Evolutionary conservation across 2,113 vertebrate genomes (phyloP).

Genomic region (Paralichthys olivaceus): DNA sequence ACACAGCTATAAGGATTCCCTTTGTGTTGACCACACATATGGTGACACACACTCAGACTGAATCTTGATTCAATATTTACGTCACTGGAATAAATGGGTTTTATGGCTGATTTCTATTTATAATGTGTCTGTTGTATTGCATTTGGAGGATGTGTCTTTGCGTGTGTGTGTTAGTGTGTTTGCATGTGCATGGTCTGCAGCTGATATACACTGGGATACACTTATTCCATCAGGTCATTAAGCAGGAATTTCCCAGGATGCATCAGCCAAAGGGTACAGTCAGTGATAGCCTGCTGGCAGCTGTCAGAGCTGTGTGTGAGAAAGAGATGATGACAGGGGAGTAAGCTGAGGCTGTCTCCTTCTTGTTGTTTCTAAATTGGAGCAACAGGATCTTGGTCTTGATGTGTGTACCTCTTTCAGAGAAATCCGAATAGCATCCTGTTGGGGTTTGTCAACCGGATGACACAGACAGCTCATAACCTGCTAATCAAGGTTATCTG

Average conservation of each 20-base stretch:
- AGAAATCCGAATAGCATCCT: conserved; percentile 48
- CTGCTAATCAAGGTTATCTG: conserved; percentile 48
- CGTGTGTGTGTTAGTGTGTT: neutral
- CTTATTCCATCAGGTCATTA: conserved; percentile 34
- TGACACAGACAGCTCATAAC: conserved; percentile 27
- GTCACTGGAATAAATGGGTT: conserved; percentile 26
- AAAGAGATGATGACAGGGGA: conserved; percentile 25
- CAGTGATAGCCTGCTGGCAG: conserved; percentile 49
- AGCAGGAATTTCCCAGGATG: conserved; percentile 41
- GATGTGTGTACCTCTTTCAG: conserved; percentile 26
- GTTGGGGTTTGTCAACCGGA: conserved; percentile 38
- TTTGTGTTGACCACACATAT: conserved; percentile 44
- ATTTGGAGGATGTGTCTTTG: neutral
- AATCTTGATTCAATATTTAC: conserved; percentile 42
- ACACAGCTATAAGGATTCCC: conserved; percentile 20
- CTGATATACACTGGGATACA: neutral
- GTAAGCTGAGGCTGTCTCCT: conserved; percentile 12
- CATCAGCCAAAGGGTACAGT: conserved; percentile 36
- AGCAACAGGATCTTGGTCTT: conserved; percentile 44
- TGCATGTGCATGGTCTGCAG: neutral
- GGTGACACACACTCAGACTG: conserved; percentile 4
- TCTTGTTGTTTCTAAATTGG: conserved; percentile 35
- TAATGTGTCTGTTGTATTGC: neutral
- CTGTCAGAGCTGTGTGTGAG: conserved; percentile 26
- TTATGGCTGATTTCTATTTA: conserved; percentile 27